A percentile compares a stretch with the other conserved stretches of the same genome.
Evolutionary conservation across 2,888 invertebrate species (phyloP).

Genomic region (Lasioglossum malachurum): DNA sequence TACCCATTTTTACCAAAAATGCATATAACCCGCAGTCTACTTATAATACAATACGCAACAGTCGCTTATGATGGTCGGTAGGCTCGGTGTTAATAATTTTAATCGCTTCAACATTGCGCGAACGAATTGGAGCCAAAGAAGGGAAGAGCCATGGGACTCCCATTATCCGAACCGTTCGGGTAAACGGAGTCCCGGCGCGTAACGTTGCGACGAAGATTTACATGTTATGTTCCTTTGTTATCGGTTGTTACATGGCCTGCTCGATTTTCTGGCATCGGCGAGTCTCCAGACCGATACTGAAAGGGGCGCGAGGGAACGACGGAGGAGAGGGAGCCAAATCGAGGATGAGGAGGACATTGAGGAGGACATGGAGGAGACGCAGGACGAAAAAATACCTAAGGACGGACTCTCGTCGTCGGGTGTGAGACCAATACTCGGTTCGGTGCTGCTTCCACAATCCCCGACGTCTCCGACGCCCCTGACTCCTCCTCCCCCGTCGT

Average conservation of each 20-base stretch:
- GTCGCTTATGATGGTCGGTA: too few relatives aligned
- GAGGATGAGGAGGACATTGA: neutral
- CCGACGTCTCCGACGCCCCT: constrained; percentile 84
- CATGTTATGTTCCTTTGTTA: constrained; percentile 6
- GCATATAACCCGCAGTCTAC: too few relatives aligned
- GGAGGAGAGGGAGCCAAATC: neutral
- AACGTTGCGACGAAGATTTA: neutral
- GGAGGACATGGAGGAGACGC: constrained; percentile 4
- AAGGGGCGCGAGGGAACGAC: neutral
- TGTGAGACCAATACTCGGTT: constrained; percentile 86
- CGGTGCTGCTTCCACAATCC: constrained; percentile 85
- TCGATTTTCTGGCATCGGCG: neutral
- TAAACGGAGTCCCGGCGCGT: too few relatives aligned
- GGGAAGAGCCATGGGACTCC: neutral
- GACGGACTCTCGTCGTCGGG: constrained; percentile 91
- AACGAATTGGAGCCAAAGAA: neutral
- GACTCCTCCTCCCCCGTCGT: constrained; percentile 82
- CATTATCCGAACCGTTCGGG: neutral
- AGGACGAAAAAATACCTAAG: constrained; percentile 85
- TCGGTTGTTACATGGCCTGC: neutral
- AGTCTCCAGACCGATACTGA: neutral
- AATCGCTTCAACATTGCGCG: too few relatives aligned
- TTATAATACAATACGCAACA: too few relatives aligned
- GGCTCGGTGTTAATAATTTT: too few relatives aligned
- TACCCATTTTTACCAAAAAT: too few relatives aligned